Evolutionary conservation across 2,113 vertebrate genomes (phyloP).

Genomic region (Notechis scutatus): DNA sequence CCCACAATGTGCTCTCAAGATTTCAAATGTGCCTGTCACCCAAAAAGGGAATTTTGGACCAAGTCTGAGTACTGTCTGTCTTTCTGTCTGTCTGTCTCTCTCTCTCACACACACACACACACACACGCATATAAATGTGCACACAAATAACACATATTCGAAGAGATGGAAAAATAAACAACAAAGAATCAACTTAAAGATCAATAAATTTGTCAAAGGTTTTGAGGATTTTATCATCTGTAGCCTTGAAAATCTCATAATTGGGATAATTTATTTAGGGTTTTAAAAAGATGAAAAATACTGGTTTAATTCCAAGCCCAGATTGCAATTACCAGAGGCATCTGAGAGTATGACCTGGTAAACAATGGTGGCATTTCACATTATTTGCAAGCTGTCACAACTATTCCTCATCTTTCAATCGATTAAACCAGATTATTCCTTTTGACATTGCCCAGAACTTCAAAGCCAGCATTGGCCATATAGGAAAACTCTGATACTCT

Average conservation of each 20-base stretch:
- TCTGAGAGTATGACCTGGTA: constrained; percentile 35
- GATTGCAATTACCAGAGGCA: constrained; percentile 29
- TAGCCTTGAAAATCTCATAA: constrained; percentile 40
- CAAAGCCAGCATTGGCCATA: not conserved
- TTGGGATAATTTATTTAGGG: constrained; percentile 2
- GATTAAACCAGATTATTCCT: constrained; percentile 37
- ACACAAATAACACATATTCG: not conserved
- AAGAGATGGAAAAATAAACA: not conserved
- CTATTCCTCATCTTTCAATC: constrained; percentile 30
- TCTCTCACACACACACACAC: not conserved
- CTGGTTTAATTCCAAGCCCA: constrained; percentile 42
- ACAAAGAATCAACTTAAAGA: not conserved
- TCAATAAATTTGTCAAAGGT: not conserved
- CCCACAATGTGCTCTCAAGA: not conserved
- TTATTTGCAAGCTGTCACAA: constrained; percentile 43
- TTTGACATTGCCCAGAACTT: constrained; percentile 11
- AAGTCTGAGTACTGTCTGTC: not conserved
- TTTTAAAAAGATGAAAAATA: constrained; percentile 27
- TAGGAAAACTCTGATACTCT: not conserved
- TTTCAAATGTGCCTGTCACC: not conserved
- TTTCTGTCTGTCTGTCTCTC: not conserved
- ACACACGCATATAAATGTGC: not conserved
- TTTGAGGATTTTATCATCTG: not conserved
- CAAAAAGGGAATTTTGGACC: not conserved
- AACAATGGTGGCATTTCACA: constrained; percentile 54